Percentiles rank a stretch among this genome's conserved stretches.
These are phyloP conservation scores for Lycocerus yunnanus DNA, from an alignment of 2,888 invertebrate genomes.

Conservation along the genomic window DNA sequence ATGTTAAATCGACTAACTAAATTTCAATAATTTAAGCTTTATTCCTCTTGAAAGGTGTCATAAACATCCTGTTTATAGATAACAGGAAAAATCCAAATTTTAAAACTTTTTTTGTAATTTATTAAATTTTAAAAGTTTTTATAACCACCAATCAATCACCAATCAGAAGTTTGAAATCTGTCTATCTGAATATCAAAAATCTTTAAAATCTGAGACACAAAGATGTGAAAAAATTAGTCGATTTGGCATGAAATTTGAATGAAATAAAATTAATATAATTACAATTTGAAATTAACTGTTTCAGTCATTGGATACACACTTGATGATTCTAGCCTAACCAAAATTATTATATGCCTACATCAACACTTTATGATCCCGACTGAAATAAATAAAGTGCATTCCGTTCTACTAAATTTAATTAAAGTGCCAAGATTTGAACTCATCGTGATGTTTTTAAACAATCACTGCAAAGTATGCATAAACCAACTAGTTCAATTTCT, in stretches of 20 bases:
- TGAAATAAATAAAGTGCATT: conserved; percentile 44
- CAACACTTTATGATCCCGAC: conserved; percentile 48
- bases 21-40: neutral
- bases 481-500: conserved; percentile 43
- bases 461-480: conserved; percentile 45
- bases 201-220: too few relatives aligned
- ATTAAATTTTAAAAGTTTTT: too few relatives aligned
- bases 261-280: neutral
- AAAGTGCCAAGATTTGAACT: conserved; percentile 51
- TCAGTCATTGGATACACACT: conserved; percentile 55
- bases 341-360: conserved; percentile 50
- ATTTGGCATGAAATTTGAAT: neutral
- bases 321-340: conserved; percentile 52
- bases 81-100: too few relatives aligned
- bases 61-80: too few relatives aligned
- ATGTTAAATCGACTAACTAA: neutral
- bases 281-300: neutral
- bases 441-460: conserved; percentile 50
- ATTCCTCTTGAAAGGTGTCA: too few relatives aligned
- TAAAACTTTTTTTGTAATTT: too few relatives aligned
- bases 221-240: neutral
- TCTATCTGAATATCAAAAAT: too few relatives aligned
- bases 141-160: too few relatives aligned
- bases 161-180: too few relatives aligned
- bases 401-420: conserved; percentile 45